phyloP scores from a whole-genome alignment of 2,113 vertebrate species.

The Oceanodroma tethys region DNA sequence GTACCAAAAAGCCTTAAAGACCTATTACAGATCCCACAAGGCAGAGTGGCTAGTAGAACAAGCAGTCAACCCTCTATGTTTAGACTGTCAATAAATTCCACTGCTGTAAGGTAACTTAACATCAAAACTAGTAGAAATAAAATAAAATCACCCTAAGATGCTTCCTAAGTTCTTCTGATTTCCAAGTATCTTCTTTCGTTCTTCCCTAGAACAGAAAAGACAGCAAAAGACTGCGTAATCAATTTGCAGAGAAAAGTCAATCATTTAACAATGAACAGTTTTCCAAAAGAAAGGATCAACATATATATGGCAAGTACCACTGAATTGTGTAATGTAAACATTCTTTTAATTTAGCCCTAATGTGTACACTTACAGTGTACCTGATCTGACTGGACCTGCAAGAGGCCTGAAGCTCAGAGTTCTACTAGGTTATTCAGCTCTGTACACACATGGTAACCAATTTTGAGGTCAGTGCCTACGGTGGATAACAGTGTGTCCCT shows the following conservation, averaged over 20 bases:
- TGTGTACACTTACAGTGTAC: not conserved
- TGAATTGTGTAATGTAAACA: not conserved
- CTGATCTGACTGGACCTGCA: not conserved
- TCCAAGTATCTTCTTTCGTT: conserved; percentile 95
- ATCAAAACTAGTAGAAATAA: not conserved
- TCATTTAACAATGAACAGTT: not conserved
- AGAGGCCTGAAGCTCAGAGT: not conserved
- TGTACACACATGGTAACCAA: not conserved
- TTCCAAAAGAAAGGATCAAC: not conserved
- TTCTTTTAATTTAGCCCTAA: not conserved
- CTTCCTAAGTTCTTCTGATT: conserved; percentile 84
- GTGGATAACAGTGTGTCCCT: not conserved
- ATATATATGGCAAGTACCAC: not conserved
- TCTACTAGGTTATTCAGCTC: not conserved
- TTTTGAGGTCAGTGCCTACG: not conserved
- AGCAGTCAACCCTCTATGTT: not conserved
- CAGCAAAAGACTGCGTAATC: not conserved
- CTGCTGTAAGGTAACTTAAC: not conserved
- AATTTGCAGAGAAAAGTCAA: not conserved
- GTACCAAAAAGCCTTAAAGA: not conserved
- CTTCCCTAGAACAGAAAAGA: conserved; percentile 74
- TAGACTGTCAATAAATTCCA: not conserved
- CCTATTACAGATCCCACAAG: not conserved
- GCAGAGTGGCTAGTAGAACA: not conserved
- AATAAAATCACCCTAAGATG: conserved; percentile 78